Percentiles rank a stretch among this genome's conserved stretches.
Conservation (phyloP, 2,888 invertebrate genomes). For the Andrena fulva region DNA sequence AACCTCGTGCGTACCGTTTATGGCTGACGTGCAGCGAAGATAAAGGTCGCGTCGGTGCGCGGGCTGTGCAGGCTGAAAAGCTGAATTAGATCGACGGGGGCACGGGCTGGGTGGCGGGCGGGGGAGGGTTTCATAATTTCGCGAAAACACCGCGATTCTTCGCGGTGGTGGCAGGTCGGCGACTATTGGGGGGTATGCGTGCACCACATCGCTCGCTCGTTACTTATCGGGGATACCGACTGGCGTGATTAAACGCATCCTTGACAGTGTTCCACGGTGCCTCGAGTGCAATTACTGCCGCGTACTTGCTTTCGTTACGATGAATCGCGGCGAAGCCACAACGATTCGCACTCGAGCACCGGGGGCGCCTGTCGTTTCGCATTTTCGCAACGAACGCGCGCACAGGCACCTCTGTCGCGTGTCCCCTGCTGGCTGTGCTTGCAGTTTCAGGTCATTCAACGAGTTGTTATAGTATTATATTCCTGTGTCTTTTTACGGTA, state of each 20-base stretch:
- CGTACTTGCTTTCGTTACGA: constrained; percentile 11
- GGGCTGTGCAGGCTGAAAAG: constrained; percentile 22
- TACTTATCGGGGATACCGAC: constrained; percentile 40
- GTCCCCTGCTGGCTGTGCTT: not conserved
- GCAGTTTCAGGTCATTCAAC: not conserved
- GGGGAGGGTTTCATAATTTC: constrained; percentile 17
- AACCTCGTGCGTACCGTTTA: constrained; percentile 59
- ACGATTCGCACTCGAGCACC: constrained; percentile 22
- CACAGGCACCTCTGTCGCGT: not conserved
- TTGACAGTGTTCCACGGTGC: constrained; percentile 1
- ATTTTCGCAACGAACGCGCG: not conserved
- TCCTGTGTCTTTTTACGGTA: no score
- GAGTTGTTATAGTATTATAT: no score
- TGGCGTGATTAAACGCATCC: constrained; percentile 32
- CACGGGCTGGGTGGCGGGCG: not conserved
- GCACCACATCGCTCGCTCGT: not conserved
- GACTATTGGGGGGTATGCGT: no score
- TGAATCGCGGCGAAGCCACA: constrained; percentile 11
- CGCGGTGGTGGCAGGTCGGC: not conserved
- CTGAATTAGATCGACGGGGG: constrained; percentile 39
- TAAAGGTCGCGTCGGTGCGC: constrained; percentile 50
- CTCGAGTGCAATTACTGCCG: constrained; percentile 14
- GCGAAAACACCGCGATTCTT: constrained; percentile 33
- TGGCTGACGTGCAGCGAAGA: constrained; percentile 49
- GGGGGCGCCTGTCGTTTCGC: constrained; percentile 1